phyloP scores from a whole-genome alignment of 2,797 vertebrate genomes.

The Chloroceryle amazona region DNA sequence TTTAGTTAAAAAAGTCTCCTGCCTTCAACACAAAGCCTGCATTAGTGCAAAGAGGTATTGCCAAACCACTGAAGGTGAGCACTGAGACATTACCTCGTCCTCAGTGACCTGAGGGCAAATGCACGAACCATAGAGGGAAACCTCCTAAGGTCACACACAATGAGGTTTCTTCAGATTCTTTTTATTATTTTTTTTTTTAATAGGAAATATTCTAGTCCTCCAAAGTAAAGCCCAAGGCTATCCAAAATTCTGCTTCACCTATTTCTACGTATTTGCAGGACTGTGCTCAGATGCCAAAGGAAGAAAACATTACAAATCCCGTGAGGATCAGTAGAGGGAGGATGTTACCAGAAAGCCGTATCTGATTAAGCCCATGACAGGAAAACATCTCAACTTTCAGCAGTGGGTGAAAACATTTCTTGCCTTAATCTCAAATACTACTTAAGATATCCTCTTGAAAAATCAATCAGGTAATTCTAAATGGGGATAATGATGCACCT shows the following conservation, averaged over 20 bases:
- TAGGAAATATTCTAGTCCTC: background rate
- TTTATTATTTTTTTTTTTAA: background rate
- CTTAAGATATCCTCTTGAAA: background rate
- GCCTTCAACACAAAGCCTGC: background rate
- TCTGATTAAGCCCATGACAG: background rate
- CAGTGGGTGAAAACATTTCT: background rate
- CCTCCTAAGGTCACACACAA: background rate
- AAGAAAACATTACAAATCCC: background rate
- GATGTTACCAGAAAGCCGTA: background rate
- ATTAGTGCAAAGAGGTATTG: background rate
- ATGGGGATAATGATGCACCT: background rate
- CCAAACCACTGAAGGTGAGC: background rate
- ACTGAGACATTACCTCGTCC: accelerated
- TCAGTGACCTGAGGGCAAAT: accelerated
- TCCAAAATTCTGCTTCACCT: background rate
- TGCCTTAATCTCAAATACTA: background rate
- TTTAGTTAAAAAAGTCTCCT: accelerated
- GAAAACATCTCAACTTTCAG: background rate
- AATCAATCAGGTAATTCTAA: background rate
- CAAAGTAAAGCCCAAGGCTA: background rate
- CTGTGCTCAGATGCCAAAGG: background rate
- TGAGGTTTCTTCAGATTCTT: background rate
- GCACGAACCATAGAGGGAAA: background rate
- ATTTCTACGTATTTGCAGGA: background rate
- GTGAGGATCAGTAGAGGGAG: accelerated